Conservation (phyloP, 2,113 vertebrate species). For the western clawed frog (Xenopus tropicalis) region UCB_Xtro_10.0 CM004449.2:64118501-64119000, state of each 20-base stretch:
- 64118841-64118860: too few relatives aligned
- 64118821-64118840: too few relatives aligned
- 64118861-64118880: too few relatives aligned
- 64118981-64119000: too few relatives aligned
- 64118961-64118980: too few relatives aligned
- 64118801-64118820: too few relatives aligned
- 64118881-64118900: too few relatives aligned
- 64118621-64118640: constrained; percentile 99
- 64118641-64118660: constrained; percentile 90
- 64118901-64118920: too few relatives aligned
- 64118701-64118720: constrained; percentile 95
- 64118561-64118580: constrained; percentile 99
- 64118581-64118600: constrained; percentile 98
- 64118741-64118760: constrained; percentile 78
- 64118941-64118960: too few relatives aligned
- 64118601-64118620: constrained; percentile 99
- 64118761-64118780: constrained; percentile 82
- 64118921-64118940: too few relatives aligned
- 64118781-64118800: background rate
- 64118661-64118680: constrained; percentile 84
- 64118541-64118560: constrained; percentile 96
- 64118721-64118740: constrained; percentile 83
- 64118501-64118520: constrained; percentile 95
- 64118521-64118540: constrained; percentile 97
- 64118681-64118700: constrained; percentile 90